phyloP scores from a whole-genome alignment of 2,797 vertebrate species.

The Cyprinodon diabolis region DNA sequence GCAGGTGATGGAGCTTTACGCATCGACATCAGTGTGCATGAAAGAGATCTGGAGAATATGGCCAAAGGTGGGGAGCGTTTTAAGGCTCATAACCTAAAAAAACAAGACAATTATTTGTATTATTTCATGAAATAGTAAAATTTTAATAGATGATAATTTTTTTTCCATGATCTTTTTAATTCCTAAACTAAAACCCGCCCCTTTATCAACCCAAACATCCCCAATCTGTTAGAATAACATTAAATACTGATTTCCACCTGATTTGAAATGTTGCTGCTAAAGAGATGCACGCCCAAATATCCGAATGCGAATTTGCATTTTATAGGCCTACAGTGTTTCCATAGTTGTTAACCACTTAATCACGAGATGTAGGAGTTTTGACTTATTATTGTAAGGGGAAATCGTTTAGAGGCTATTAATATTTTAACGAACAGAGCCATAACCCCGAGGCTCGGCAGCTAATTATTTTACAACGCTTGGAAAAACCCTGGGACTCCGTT shows the following conservation, averaged over 20 bases:
- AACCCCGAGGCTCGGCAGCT: conserved; percentile 80
- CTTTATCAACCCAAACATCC: not conserved
- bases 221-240: conserved; percentile 17
- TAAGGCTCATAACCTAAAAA: not conserved
- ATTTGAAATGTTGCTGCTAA: conserved; percentile 38
- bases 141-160: not conserved
- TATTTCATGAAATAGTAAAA: conserved; percentile 5
- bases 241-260: conserved; percentile 23
- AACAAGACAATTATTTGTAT: conserved; percentile 13
- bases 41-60: conserved; percentile 93
- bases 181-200: not conserved
- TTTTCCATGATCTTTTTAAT: conserved; percentile 1
- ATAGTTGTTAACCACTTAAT: conserved; percentile 80
- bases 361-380: conserved; percentile 76
- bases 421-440: conserved; percentile 80
- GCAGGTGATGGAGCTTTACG: conserved; percentile 86
- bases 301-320: conserved; percentile 65
- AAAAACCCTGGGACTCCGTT: conserved; percentile 79
- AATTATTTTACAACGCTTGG: conserved; percentile 86
- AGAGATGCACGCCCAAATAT: conserved; percentile 44
- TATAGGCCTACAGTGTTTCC: conserved; percentile 70
- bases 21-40: conserved; percentile 86
- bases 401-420: conserved; percentile 84
- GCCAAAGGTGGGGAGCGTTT: conserved; percentile 88
- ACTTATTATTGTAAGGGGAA: conserved; percentile 80